Percentiles rank a stretch among this genome's conserved stretches.
These are phyloP conservation scores for Eupithecia exiguata DNA, from an alignment of 2,888 invertebrate species.

Conservation along the genomic window DNA sequence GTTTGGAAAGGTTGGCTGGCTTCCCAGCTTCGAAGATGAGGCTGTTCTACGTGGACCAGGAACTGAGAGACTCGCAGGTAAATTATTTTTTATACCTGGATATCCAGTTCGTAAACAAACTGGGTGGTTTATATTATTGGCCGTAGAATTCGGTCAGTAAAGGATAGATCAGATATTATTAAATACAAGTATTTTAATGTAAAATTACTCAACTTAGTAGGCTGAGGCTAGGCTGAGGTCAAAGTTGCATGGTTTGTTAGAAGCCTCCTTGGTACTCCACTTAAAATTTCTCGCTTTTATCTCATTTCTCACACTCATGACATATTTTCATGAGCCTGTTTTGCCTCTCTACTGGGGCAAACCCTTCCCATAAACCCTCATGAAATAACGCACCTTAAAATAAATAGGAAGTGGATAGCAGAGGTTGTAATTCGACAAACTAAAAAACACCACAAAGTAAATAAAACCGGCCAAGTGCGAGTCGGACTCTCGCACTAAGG, in stretches of 20 bases:
- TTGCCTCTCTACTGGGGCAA: background rate
- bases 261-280: background rate
- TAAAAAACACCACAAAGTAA: no score
- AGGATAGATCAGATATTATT: no score
- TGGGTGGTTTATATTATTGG: background rate
- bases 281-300: background rate
- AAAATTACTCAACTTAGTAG: no score
- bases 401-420: background rate
- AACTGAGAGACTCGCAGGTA: conserved; percentile 85
- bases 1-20: conserved; percentile 91
- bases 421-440: background rate
- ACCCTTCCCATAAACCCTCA: background rate
- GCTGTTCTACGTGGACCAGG: conserved; percentile 94
- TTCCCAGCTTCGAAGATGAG: conserved; percentile 93
- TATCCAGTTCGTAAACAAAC: background rate
- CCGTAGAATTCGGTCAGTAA: no score
- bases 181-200: no score
- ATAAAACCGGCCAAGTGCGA: no score
- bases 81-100: conserved; percentile 22
- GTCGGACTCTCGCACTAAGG: no score
- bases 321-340: background rate
- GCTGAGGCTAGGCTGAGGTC: no score
- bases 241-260: background rate
- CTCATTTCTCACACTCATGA: background rate
- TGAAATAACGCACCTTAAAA: background rate